Evolutionary conservation across 2,113 vertebrate species (phyloP).

Genomic region (Leucoraja erinaceus): DNA sequence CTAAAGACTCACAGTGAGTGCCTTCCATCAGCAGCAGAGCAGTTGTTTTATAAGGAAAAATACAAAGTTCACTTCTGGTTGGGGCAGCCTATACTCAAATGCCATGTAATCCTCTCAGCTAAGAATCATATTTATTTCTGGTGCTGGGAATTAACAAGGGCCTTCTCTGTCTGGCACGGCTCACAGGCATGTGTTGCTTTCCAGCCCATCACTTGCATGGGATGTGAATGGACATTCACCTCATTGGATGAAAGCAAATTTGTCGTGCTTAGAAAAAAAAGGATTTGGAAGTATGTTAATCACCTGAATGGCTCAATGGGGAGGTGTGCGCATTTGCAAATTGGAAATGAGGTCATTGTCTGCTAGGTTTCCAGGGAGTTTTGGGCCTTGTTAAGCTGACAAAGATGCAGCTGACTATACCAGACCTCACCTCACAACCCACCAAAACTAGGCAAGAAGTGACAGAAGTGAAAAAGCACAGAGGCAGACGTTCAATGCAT

Average conservation of each 20-base stretch:
- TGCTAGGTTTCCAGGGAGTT: conserved; percentile 50
- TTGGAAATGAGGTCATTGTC: conserved; percentile 71
- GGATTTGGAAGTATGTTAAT: conserved; percentile 54
- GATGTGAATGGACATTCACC: conserved; percentile 64
- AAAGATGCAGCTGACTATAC: conserved; percentile 33
- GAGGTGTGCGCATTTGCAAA: conserved; percentile 53
- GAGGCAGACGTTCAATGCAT: conserved; percentile 81
- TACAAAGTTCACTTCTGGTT: conserved; percentile 36
- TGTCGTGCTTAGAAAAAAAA: conserved; percentile 26
- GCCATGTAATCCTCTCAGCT: conserved; percentile 32
- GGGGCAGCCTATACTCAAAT: conserved; percentile 34
- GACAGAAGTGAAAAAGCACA: conserved; percentile 82
- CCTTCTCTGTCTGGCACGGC: conserved; percentile 58
- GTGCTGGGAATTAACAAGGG: conserved; percentile 53
- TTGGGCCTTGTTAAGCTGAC: conserved; percentile 42
- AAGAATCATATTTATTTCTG: conserved; percentile 43
- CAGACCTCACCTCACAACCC: conserved; percentile 50
- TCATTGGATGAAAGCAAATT: conserved; percentile 50
- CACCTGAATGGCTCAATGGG: conserved; percentile 69
- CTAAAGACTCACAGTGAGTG: conserved; percentile 44
- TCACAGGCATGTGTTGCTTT: conserved; percentile 59
- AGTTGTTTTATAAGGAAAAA: neutral
- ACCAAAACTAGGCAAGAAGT: conserved; percentile 72
- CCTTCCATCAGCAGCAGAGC: conserved; percentile 45
- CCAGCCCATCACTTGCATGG: conserved; percentile 53